Base-by-base conservation (phyloP, 2,888 invertebrate genomes). In the Pimpla rufipes region DNA sequence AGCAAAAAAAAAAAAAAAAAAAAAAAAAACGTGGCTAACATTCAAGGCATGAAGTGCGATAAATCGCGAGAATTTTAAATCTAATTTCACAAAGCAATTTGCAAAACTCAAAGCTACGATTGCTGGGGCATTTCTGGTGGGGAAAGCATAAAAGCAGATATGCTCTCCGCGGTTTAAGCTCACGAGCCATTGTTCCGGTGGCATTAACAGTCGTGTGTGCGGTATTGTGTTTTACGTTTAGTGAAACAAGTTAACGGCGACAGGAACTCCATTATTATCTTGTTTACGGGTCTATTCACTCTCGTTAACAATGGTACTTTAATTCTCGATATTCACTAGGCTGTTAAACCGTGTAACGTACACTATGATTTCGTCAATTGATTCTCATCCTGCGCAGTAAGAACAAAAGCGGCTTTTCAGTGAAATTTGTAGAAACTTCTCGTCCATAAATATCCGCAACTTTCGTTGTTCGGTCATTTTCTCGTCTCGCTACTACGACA, bases 301-400 rank as follows among this genome's bases (percentile, higher is more conserved):
- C 18, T 16, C 37, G 11, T 18, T 18, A 16, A 68, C 52, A 68
- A 13, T 68, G 18, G 8, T 5, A 68, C 16, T 18, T 13, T 6
- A 52, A 23, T 71, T 71, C 11, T n/a, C 42, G 42, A 71, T 23
- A 71, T 71, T 57, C n/a, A 8, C 0, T 10, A n/a, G 21, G 11
- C 16, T 23, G 1, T 40, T 57, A 13, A 40, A 42, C 13, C 29
- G n/a, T 55, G 29, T 11, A 68, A 70, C 50, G 40, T 3, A 3
- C 18, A 52, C n/a, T 35, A 35, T 47, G 37, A 52, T 13, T 57
- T 42, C 50, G 23, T 64, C 55, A 40, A 62, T 62, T 4, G 70
- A 37, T 37, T 18, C 11, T 37, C 37, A 18, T 10, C 10, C 10
- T 62, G n/a, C 8, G 6, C 29, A n/a, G n/a, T n/a, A 5, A 29